Evolutionary conservation across 2,113 vertebrate genomes (phyloP).

Genomic region (Ophthalmolycus amberensis): DNA sequence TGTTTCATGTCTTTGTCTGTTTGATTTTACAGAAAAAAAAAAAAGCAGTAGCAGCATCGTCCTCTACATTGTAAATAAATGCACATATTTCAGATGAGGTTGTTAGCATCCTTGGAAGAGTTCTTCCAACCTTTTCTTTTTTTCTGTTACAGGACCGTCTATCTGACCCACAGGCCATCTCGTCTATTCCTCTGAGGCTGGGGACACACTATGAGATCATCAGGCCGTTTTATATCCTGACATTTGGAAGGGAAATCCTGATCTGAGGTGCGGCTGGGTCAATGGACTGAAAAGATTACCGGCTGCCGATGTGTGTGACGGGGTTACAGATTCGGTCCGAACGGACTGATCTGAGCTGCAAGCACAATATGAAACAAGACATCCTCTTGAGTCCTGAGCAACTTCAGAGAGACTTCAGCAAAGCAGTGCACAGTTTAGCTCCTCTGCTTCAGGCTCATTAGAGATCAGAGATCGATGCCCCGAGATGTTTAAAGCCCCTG

Average conservation of each 20-base stretch:
- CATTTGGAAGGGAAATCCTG: constrained; percentile 51
- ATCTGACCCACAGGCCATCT: constrained; percentile 46
- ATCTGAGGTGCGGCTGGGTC: constrained; percentile 53
- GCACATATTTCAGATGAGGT: constrained; percentile 1
- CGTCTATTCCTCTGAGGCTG: constrained; percentile 33
- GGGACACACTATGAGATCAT: constrained; percentile 50
- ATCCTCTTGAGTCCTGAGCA: neutral
- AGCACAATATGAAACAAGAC: neutral
- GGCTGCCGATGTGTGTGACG: constrained; percentile 9
- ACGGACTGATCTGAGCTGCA: neutral
- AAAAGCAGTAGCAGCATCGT: neutral
- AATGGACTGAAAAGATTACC: constrained; percentile 59
- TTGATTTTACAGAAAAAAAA: neutral
- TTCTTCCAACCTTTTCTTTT: constrained; percentile 27
- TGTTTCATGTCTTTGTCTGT: neutral
- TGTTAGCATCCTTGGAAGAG: neutral
- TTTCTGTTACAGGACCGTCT: constrained; percentile 27
- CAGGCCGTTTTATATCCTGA: constrained; percentile 43
- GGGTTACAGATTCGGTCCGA: constrained; percentile 28
- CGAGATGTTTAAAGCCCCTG: neutral
- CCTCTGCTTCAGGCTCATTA: neutral
- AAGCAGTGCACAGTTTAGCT: neutral
- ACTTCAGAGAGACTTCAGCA: neutral
- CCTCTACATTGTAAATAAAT: constrained; percentile 8
- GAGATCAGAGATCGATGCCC: neutral